phyloP scores from a whole-genome alignment of 2,113 vertebrate genomes.

The Scalopus aquaticus region DNA sequence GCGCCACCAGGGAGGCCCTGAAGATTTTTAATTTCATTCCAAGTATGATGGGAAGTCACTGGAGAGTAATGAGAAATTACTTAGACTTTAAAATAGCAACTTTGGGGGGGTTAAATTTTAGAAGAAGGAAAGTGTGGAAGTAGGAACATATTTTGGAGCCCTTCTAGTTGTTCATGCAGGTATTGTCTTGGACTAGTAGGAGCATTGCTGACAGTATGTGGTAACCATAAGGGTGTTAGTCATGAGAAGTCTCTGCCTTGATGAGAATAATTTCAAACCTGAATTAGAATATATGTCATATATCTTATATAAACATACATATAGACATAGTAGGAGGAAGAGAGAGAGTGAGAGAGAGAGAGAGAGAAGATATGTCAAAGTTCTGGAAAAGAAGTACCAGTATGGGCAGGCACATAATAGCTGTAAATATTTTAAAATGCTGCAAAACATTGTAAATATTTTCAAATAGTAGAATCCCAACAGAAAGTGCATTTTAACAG shows the following conservation, averaged over 20 bases:
- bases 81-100: neutral
- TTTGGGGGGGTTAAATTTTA: neutral
- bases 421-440: slow-evolving; percentile 19
- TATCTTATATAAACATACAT: too few relatives aligned
- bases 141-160: neutral
- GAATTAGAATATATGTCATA: neutral
- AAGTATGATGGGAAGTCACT: neutral
- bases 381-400: neutral
- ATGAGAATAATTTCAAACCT: neutral
- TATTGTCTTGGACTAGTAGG: neutral
- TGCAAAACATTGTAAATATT: slow-evolving; percentile 18
- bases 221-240: neutral
- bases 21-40: slow-evolving; percentile 1
- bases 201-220: neutral
- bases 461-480: slow-evolving; percentile 37
- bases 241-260: neutral
- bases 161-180: neutral
- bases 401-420: neutral
- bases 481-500: slow-evolving; percentile 5
- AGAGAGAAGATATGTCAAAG: neutral
- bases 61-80: neutral
- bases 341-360: too few relatives aligned
- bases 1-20: too few relatives aligned
- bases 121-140: neutral
- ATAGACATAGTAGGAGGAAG: neutral